Percentiles rank a stretch among this genome's conserved stretches.
phyloP scores from a whole-genome alignment of 2,888 invertebrate genomes.

The Diarsia dahlii region DNA sequence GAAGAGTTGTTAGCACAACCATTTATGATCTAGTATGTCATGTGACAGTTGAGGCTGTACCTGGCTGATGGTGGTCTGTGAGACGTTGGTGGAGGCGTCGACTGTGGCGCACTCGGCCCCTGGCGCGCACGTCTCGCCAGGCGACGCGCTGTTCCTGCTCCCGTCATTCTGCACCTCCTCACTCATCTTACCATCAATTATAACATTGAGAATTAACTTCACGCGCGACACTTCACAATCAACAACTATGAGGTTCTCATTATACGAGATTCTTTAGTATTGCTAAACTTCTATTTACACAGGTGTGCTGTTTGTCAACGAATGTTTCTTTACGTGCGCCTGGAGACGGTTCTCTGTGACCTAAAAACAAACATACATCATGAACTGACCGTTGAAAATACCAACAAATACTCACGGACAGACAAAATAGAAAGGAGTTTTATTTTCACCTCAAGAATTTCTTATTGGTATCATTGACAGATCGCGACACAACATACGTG shows the following conservation, averaged over 20 bases:
- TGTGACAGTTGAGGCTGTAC: slow-evolving; percentile 48
- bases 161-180: slow-evolving; percentile 86
- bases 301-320: slow-evolving; percentile 66
- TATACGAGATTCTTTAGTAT: slow-evolving; percentile 68
- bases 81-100: slow-evolving; percentile 77
- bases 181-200: slow-evolving; percentile 85
- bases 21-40: neutral
- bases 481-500: slow-evolving; percentile 63
- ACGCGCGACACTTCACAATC: slow-evolving; percentile 63
- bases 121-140: slow-evolving; percentile 67
- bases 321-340: slow-evolving; percentile 45
- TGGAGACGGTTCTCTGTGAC: slow-evolving; percentile 56
- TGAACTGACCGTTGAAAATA: slow-evolving; percentile 51
- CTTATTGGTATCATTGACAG: slow-evolving; percentile 67
- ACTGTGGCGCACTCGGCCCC: slow-evolving; percentile 57
- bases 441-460: slow-evolving; percentile 71
- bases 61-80: slow-evolving; percentile 80
- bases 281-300: slow-evolving; percentile 70
- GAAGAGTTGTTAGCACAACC: neutral
- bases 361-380: slow-evolving; percentile 66
- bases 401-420: slow-evolving; percentile 39
- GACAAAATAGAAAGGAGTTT: slow-evolving; percentile 64
- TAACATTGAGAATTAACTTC: slow-evolving; percentile 73
- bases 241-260: slow-evolving; percentile 82
- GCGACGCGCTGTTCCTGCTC: slow-evolving; percentile 76